These are phyloP conservation scores for Toxonevra muliebris DNA, from an alignment of 2,888 invertebrate species.

Conservation along the genomic window DNA sequence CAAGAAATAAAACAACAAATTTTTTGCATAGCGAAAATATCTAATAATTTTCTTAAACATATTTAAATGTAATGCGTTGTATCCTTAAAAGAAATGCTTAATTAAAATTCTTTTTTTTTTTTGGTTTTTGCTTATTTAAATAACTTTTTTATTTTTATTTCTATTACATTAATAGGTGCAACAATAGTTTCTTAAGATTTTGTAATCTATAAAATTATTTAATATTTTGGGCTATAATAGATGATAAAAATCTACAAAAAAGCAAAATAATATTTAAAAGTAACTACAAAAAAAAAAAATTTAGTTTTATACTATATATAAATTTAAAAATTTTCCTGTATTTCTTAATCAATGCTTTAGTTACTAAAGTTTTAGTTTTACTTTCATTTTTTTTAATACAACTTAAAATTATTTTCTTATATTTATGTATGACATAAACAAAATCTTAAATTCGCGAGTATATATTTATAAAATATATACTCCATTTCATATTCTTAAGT, in stretches of 20 bases:
- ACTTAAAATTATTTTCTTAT: too few relatives aligned
- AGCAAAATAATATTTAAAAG: neutral
- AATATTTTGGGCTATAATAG: too few relatives aligned
- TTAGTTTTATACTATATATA: too few relatives aligned
- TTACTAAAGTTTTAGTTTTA: too few relatives aligned
- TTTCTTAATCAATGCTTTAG: too few relatives aligned
- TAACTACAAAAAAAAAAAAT: too few relatives aligned
- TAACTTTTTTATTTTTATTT: slow-evolving; percentile 23
- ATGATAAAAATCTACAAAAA: neutral
- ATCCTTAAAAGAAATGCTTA: neutral
- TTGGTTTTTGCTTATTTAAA: neutral
- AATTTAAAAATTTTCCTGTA: too few relatives aligned
- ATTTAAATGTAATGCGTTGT: too few relatives aligned
- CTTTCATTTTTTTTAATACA: too few relatives aligned
- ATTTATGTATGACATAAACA: too few relatives aligned
- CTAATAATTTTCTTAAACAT: too few relatives aligned
- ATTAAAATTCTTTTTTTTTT: neutral
- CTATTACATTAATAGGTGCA: slow-evolving; percentile 43
- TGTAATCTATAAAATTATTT: neutral
- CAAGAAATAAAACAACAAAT: neutral
- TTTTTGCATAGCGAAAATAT: too few relatives aligned
- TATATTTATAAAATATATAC: neutral
- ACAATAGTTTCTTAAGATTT: slow-evolving; percentile 23
- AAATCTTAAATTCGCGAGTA: neutral
- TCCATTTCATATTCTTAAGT: neutral